Evolutionary conservation across 2,888 invertebrate genomes (phyloP).

Genomic region (Agrochola circellaris): DNA sequence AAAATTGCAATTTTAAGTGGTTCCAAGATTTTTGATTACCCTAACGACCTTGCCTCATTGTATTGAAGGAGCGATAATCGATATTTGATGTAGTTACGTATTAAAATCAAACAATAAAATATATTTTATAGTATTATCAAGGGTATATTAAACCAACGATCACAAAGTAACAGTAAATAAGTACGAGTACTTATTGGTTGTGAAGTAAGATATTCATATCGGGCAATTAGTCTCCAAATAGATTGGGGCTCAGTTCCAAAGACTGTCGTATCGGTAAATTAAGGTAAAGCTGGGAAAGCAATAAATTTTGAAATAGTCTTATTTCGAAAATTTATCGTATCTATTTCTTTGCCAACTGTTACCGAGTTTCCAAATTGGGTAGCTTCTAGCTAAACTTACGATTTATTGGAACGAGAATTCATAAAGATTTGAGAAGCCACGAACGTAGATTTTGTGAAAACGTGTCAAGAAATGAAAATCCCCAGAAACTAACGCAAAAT

Average conservation of each 20-base stretch:
- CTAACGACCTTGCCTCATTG: constrained; percentile 74
- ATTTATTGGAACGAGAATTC: constrained; percentile 36
- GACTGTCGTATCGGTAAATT: constrained; percentile 51
- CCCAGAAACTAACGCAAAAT: not conserved
- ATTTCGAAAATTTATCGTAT: constrained; percentile 52
- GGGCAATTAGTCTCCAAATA: constrained; percentile 42
- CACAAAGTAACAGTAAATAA: constrained; percentile 23
- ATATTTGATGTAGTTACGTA: constrained; percentile 73
- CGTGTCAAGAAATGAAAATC: not conserved
- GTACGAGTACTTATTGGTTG: not conserved
- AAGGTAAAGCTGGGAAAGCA: constrained; percentile 47
- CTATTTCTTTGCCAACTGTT: constrained; percentile 50
- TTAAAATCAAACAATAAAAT: constrained; percentile 59
- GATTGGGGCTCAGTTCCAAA: constrained; percentile 36
- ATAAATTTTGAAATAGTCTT: constrained; percentile 52
- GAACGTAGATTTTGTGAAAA: constrained; percentile 3
- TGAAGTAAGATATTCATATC: constrained; percentile 31
- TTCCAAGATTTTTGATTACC: constrained; percentile 67
- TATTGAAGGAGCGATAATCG: constrained; percentile 74
- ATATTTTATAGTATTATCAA: constrained; percentile 40
- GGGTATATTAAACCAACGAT: constrained; percentile 26
- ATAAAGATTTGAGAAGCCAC: constrained; percentile 32
- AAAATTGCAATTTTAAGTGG: constrained; percentile 59
- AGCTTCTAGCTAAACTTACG: constrained; percentile 21
- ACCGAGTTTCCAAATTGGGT: constrained; percentile 27